Conservation (phyloP, 2,797 vertebrate genomes). For the Danio kyathit region DNA sequence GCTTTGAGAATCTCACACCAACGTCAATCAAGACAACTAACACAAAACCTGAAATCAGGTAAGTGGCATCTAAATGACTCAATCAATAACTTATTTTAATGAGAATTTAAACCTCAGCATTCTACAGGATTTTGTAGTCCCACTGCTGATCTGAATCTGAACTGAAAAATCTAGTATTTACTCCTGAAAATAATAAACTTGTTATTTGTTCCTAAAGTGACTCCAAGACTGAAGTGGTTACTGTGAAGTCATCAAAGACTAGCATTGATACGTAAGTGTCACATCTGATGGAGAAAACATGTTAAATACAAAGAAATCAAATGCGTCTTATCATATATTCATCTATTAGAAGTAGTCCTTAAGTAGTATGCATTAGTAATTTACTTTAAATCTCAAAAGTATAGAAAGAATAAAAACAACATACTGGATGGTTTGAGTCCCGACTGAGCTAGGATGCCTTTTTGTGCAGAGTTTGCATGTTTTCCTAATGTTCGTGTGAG, state of each 20-base stretch:
- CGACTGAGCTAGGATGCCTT: no score
- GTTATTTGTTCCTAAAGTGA: conserved; percentile 55
- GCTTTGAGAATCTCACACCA: no score
- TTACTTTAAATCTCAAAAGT: background rate
- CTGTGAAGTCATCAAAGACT: conserved; percentile 57
- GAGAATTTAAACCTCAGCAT: background rate
- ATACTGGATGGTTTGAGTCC: no score
- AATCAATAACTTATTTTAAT: conserved; percentile 9
- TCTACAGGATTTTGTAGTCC: background rate
- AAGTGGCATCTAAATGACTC: background rate
- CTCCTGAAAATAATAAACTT: background rate
- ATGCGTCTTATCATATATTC: background rate
- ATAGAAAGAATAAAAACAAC: no score
- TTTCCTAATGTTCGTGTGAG: no score
- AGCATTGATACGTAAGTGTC: conserved; percentile 63
- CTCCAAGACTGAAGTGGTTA: conserved; percentile 64
- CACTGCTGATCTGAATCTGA: background rate
- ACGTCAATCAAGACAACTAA: no score
- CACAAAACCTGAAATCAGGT: no score
- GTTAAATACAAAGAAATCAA: background rate
- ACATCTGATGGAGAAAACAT: conserved; percentile 47
- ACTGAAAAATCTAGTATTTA: background rate
- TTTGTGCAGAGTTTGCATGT: no score
- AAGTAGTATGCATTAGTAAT: background rate
- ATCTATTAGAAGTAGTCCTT: background rate